Evolutionary conservation across 2,888 invertebrate genomes (phyloP), one percentile per base, ranked within the genome.

Genomic region (Pyrrhia umbra): DNA sequence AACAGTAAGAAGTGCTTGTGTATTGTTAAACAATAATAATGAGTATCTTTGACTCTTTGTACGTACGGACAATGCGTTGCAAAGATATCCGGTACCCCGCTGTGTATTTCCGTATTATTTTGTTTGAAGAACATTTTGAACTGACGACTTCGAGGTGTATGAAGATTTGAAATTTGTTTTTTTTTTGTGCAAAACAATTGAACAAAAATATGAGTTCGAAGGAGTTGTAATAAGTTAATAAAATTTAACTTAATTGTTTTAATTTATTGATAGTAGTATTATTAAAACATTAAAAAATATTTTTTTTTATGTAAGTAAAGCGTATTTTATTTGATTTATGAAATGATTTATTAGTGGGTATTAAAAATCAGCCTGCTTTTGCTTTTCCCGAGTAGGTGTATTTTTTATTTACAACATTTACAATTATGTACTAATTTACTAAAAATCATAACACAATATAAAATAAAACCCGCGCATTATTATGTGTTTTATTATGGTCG

Each of bases 51-150:
- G 74, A 47, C 68, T 67, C 74, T 67, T 69, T 73, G 61, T 66
- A 25, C 47, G 62, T 8, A 23, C 0, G 30, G 45, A 80, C 75
- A 77, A 74, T 80, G 50, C 40, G 6, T 45, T 30, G 10, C 62
- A 52, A 39, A 67, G 46, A 65, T 73, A 71, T 84, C 79, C 79
- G 75, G 74, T 68, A 49, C 62, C 81, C 75, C 43, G 73, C 75
- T 56, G 79, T 59, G 61, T 56, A 55, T 59, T 73, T 79, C 83
- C 78, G 81, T 20, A 20, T 56, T 65, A 79, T 61, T 68, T 55
- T 62, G 39, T 56, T 66, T 58, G 49, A 68, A 49, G 39, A 50
- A 9, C 8, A 25, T 40, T 50, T 46, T 49, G 21, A 50, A 47
- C 8, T 25, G 6, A 51, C 21, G 20, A 39, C 40, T 23, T 51